Percentiles rank a stretch among this genome's conserved stretches.
Conservation (phyloP, 2,888 invertebrate species). For the Xiphydria camelus region DNA sequence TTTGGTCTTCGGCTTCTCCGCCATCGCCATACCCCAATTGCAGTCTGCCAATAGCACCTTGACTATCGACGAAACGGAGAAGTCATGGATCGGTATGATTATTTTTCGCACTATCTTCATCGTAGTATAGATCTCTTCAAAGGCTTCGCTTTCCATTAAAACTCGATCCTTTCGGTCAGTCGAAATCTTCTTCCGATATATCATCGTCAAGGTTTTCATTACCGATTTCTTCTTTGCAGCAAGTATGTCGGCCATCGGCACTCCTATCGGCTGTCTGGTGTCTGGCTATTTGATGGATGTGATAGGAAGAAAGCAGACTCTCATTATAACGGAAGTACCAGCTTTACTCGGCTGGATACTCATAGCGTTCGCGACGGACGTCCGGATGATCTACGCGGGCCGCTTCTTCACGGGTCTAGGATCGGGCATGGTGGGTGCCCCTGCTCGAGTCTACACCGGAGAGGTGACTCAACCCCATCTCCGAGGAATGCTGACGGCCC, state of each 20-base stretch:
- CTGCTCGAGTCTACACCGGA: constrained; percentile 71
- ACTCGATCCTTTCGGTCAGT: no score
- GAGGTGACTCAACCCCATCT: constrained; percentile 75
- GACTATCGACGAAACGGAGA: constrained; percentile 60
- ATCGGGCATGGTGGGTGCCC: constrained; percentile 74
- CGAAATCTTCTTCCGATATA: no score
- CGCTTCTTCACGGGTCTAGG: constrained; percentile 71
- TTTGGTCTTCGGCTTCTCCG: constrained; percentile 72
- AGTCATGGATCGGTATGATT: constrained; percentile 69
- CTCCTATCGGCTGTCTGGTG: constrained; percentile 71
- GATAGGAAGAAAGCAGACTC: constrained; percentile 67
- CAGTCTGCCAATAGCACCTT: constrained; percentile 60
- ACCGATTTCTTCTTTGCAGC: constrained; percentile 58
- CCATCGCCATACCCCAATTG: constrained; percentile 68
- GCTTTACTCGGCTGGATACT: constrained; percentile 71
- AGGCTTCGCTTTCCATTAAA: no score
- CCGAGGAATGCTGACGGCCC: constrained; percentile 73
- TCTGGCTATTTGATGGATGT: constrained; percentile 74
- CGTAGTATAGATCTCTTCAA: no score
- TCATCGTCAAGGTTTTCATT: no score
- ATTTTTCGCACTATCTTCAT: no score
- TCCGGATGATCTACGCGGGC: constrained; percentile 68
- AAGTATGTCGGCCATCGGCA: constrained; percentile 68
- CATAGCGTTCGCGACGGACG: constrained; percentile 64
- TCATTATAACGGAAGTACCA: constrained; percentile 69